phyloP scores from a whole-genome alignment of 2,113 vertebrate species.

The Lipotes vexillifer region DNA sequence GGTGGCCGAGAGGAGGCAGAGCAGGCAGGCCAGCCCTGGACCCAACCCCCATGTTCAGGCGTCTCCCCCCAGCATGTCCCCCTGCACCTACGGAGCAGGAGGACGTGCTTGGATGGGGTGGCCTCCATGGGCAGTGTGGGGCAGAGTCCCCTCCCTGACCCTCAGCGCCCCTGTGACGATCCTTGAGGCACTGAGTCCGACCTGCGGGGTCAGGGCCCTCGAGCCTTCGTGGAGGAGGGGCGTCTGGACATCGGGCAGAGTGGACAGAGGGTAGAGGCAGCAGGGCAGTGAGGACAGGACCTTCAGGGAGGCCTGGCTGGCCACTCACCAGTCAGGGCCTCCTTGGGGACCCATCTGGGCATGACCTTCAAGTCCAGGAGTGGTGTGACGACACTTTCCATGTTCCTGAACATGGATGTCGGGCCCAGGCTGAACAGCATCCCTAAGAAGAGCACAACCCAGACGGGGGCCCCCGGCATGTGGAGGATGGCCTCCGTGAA shows the following conservation, averaged over 20 bases:
- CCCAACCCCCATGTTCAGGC: fast-evolving
- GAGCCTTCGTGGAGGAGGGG: fast-evolving
- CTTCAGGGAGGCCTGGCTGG: too few relatives aligned
- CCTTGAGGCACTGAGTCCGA: fast-evolving
- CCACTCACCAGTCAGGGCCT: constrained; percentile 85
- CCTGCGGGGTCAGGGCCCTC: fast-evolving
- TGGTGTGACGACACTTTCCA: constrained; percentile 89
- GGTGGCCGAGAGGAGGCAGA: constrained; percentile 80
- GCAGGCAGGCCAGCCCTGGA: constrained; percentile 82
- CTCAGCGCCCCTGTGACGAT: fast-evolving
- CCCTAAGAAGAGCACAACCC: constrained; percentile 92
- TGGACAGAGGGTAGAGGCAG: background rate
- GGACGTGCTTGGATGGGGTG: background rate
- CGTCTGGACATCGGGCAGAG: fast-evolving
- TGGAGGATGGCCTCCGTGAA: constrained; percentile 90
- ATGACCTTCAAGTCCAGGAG: constrained; percentile 83
- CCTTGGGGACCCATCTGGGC: constrained; percentile 83
- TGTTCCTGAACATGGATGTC: constrained; percentile 93
- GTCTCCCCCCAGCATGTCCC: fast-evolving
- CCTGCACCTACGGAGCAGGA: background rate
- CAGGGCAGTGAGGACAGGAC: background rate
- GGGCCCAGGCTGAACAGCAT: constrained; percentile 93
- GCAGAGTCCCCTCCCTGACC: background rate
- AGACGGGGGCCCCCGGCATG: constrained; percentile 90
- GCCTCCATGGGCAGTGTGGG: background rate